Conservation (phyloP, 2,888 invertebrate species). For the Germaria angustata region DNA sequence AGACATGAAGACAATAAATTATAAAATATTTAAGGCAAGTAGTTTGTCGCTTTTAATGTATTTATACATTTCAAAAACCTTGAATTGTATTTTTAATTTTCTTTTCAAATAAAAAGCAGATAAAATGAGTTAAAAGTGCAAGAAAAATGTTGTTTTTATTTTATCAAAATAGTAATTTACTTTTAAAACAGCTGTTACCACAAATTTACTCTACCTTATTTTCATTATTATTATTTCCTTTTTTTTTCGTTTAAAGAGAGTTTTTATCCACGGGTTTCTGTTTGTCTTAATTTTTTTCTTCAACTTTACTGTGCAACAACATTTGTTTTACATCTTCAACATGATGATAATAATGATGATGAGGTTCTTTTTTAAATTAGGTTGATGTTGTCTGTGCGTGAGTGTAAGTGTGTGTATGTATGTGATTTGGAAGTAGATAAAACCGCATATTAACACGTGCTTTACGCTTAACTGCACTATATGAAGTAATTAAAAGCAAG, state of each 20-base stretch:
- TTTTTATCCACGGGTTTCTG: constrained; percentile 48
- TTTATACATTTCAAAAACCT: constrained; percentile 15
- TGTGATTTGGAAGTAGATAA: constrained; percentile 57
- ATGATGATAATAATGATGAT: constrained; percentile 43
- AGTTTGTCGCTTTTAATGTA: neutral
- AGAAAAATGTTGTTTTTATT: constrained; percentile 55
- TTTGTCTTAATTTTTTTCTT: constrained; percentile 17
- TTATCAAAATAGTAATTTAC: constrained; percentile 61
- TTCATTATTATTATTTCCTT: constrained; percentile 14
- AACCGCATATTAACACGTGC: constrained; percentile 78
- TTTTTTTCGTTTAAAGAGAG: constrained; percentile 13
- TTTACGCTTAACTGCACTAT: constrained; percentile 73
- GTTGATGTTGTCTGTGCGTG: neutral
- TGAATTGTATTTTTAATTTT: constrained; percentile 19
- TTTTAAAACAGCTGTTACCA: constrained; percentile 68
- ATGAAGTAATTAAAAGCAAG: constrained; percentile 31
- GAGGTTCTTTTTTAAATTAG: neutral
- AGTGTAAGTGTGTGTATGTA: neutral
- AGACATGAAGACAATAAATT: no score
- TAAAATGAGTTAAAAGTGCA: constrained; percentile 37
- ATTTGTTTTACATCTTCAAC: constrained; percentile 65
- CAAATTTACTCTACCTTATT: constrained; percentile 63
- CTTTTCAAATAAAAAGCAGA: constrained; percentile 4
- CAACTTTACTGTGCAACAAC: constrained; percentile 52
- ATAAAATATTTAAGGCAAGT: neutral